phyloP scores from a whole-genome alignment of 2,888 invertebrate genomes.

The Leptopilina drosophilae region DNA sequence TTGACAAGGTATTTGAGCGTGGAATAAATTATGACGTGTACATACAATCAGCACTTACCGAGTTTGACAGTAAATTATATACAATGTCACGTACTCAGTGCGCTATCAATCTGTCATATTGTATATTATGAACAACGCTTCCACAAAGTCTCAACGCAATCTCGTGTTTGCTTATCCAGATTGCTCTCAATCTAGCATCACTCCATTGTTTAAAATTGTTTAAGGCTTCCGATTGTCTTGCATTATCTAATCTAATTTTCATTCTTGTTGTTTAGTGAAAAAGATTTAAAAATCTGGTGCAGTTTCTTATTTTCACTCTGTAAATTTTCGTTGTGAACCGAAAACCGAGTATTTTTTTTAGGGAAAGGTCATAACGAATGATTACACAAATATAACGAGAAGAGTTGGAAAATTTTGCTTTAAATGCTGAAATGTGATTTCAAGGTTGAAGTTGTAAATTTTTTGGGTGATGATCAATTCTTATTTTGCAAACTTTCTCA shows the following conservation, averaged over 20 bases:
- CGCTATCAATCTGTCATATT: constrained; percentile 14
- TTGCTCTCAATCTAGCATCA: neutral
- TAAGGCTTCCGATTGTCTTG: neutral
- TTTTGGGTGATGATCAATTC: neutral
- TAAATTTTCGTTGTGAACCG: no score
- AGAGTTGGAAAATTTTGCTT: no score
- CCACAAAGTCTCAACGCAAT: constrained; percentile 23
- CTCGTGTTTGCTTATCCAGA: constrained; percentile 4
- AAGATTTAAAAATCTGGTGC: no score
- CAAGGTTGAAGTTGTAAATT: no score
- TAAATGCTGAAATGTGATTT: no score
- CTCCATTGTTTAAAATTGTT: neutral
- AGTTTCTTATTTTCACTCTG: no score
- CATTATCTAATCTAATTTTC: neutral
- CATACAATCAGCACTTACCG: neutral
- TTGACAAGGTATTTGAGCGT: constrained; percentile 5
- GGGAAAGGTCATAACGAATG: no score
- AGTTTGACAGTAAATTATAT: constrained; percentile 28
- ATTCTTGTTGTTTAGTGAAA: no score
- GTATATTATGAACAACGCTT: neutral
- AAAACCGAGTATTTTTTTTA: no score
- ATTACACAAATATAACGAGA: no score
- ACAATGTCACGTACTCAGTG: constrained; percentile 7
- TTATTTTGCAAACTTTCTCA: neutral
- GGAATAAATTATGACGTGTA: constrained; percentile 20